Conservation (phyloP, 2,888 invertebrate species). For the Drosophila meridionalis region DNA sequence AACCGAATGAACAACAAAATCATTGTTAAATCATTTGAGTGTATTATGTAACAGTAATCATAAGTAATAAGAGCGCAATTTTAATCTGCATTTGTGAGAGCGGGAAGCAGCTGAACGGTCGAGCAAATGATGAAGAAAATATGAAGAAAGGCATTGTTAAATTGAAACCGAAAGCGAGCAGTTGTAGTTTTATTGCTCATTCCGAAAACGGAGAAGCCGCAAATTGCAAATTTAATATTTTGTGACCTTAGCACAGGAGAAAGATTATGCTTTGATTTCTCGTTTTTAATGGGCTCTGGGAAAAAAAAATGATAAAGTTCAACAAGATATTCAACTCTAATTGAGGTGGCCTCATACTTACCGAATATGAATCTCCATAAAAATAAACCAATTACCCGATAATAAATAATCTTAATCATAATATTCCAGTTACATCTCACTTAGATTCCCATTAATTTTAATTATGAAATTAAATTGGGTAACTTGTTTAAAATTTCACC, state of each 20-base stretch:
- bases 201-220: too few species aligned
- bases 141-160: too few species aligned
- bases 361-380: neutral
- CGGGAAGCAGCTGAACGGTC: too few species aligned
- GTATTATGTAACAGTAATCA: too few species aligned
- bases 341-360: neutral
- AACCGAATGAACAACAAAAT: too few species aligned
- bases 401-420: neutral
- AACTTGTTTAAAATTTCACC: constrained; percentile 27
- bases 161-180: neutral
- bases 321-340: neutral
- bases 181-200: neutral
- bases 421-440: neutral
- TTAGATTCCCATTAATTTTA: neutral
- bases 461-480: too few species aligned
- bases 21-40: too few species aligned
- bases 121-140: too few species aligned
- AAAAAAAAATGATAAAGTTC: neutral
- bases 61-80: too few species aligned
- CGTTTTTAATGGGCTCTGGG: neutral
- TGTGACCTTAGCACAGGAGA: neutral
- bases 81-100: too few species aligned
- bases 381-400: neutral
- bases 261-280: neutral
- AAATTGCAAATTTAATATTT: neutral